Evolutionary conservation across 2,797 vertebrate species (phyloP).

Genomic region (Nannoperca australis): DNA sequence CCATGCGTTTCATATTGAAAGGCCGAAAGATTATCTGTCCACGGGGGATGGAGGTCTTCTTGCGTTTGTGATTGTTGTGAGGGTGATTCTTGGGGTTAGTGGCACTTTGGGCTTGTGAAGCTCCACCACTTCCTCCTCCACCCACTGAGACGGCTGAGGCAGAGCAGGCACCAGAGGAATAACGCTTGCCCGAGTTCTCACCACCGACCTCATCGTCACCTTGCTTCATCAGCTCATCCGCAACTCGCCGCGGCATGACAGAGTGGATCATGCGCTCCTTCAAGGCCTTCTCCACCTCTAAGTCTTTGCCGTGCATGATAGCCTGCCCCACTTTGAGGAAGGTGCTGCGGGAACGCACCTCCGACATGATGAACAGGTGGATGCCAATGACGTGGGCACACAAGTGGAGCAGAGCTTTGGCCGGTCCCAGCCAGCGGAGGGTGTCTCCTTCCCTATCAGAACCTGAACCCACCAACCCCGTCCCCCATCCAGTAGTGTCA

Average conservation of each 20-base stretch:
- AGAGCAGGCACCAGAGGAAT: slow-evolving; percentile 89
- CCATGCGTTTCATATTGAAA: slow-evolving; percentile 98
- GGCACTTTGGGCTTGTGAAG: slow-evolving; percentile 67
- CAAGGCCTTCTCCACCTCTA: slow-evolving; percentile 97
- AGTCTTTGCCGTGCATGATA: slow-evolving; percentile 98
- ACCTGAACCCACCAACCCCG: slow-evolving; percentile 5
- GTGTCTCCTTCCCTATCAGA: slow-evolving; percentile 70
- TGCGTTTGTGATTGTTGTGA: slow-evolving; percentile 88
- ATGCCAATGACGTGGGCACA: slow-evolving; percentile 95
- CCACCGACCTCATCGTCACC: slow-evolving; percentile 94
- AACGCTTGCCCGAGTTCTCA: slow-evolving; percentile 92
- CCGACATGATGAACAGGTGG: slow-evolving; percentile 97
- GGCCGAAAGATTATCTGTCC: slow-evolving; percentile 95
- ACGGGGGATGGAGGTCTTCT: slow-evolving; percentile 96
- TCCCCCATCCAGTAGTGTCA: slow-evolving; percentile 30
- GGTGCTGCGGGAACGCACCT: slow-evolving; percentile 96
- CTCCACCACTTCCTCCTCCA: slow-evolving; percentile 57
- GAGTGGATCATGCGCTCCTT: slow-evolving; percentile 99
- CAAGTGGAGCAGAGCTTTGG: slow-evolving; percentile 91
- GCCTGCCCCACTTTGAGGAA: slow-evolving; percentile 98
- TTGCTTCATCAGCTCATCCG: slow-evolving; percentile 96
- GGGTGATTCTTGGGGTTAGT: slow-evolving; percentile 87
- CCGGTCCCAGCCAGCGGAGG: slow-evolving; percentile 87
- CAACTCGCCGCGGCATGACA: slow-evolving; percentile 95
- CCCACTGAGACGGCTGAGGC: slow-evolving; percentile 72